Conservation (phyloP, 2,888 invertebrate genomes). For the Drosophila borborema region DNA sequence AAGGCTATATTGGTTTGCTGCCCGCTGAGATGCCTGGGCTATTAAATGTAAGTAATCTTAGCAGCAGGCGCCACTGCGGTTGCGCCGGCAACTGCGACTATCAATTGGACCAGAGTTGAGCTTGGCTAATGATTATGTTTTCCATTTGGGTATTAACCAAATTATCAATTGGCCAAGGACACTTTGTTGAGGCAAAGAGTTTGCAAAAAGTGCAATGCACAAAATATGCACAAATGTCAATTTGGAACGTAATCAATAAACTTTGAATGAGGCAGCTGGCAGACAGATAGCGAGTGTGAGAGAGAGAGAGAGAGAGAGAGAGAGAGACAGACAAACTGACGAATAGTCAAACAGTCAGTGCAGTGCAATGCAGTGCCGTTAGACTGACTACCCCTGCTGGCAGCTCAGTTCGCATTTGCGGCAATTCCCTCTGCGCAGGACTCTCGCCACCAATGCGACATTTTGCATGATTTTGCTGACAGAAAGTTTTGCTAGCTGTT, state of each 20-base stretch:
- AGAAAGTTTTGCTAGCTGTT: conserved; percentile 68
- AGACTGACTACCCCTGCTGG: neutral
- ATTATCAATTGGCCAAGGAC: conserved; percentile 15
- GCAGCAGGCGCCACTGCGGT: neutral
- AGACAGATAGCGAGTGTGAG: neutral
- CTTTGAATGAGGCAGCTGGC: conserved; percentile 49
- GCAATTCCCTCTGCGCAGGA: neutral
- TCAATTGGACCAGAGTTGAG: conserved; percentile 6
- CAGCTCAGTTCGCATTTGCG: neutral
- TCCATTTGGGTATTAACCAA: conserved; percentile 7
- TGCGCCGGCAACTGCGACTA: neutral
- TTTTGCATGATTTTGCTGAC: conserved; percentile 76
- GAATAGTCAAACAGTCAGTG: neutral
- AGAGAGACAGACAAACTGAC: neutral
- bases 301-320: too few species aligned
- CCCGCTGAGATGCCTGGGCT: conserved; percentile 16
- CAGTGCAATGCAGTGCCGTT: neutral
- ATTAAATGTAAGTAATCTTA: neutral
- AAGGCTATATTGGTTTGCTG: conserved; percentile 8
- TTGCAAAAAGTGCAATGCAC: conserved; percentile 38
- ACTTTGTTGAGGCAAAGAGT: neutral
- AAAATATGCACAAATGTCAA: conserved; percentile 56
- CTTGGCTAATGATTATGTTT: conserved; percentile 7
- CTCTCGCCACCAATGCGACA: conserved; percentile 49
- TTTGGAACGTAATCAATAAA: conserved; percentile 59